These are phyloP conservation scores for Acinonyx jubatus DNA, from an alignment of 2,113 vertebrate species.

Conservation along the genomic window DNA sequence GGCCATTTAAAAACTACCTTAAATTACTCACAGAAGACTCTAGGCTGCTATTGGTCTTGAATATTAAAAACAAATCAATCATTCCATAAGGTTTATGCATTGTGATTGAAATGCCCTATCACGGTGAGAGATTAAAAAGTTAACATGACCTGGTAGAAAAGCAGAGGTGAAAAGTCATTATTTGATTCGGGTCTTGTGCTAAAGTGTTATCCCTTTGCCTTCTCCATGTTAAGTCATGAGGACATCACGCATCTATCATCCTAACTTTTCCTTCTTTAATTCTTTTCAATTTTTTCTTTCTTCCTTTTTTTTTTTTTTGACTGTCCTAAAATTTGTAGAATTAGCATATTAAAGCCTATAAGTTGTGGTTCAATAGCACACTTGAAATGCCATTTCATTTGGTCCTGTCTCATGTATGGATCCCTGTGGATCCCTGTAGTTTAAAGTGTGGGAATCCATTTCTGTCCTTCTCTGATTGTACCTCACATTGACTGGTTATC, in stretches of 20 bases:
- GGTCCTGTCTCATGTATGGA: accelerated
- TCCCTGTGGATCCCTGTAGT: neutral
- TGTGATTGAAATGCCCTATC: neutral
- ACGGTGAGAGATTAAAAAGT: neutral
- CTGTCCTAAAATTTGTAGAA: neutral
- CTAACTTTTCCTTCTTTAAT: neutral
- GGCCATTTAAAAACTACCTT: neutral
- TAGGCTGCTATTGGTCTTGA: neutral
- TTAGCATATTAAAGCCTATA: neutral
- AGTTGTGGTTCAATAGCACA: neutral
- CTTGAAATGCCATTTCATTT: neutral
- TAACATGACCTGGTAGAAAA: neutral
- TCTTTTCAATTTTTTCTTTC: neutral
- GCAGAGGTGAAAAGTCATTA: neutral
- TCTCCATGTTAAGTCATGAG: neutral
- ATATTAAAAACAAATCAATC: neutral
- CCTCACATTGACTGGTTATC: neutral
- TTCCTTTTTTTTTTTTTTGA: neutral
- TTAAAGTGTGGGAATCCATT: neutral
- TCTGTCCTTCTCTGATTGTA: neutral
- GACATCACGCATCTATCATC: neutral
- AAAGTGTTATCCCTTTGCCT: neutral
- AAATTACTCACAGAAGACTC: neutral
- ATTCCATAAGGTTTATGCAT: neutral
- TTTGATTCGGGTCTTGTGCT: neutral